These are phyloP conservation scores for Phalangium opilio DNA, from an alignment of 2,888 invertebrate genomes.

Conservation along the genomic window DNA sequence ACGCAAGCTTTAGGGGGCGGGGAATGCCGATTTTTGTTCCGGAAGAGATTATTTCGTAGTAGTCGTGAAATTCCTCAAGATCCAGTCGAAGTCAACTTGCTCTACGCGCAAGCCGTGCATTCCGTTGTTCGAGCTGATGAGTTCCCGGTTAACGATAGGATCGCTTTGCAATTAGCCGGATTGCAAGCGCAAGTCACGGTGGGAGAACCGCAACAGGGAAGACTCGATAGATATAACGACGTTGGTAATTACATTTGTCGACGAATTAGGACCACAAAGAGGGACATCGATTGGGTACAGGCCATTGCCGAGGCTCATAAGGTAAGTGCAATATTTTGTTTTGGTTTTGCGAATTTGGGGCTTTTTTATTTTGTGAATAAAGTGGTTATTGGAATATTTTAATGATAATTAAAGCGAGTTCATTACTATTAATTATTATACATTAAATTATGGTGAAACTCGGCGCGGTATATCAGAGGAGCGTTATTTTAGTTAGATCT, in stretches of 20 bases:
- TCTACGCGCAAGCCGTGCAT: constrained; percentile 89
- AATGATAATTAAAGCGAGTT: no score
- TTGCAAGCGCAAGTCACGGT: constrained; percentile 87
- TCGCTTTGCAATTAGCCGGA: constrained; percentile 81
- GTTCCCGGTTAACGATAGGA: constrained; percentile 86
- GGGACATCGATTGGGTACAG: constrained; percentile 30
- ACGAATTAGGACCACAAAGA: constrained; percentile 26
- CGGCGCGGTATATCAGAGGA: no score
- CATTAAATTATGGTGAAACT: no score
- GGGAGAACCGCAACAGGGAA: constrained; percentile 50
- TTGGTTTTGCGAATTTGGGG: no score
- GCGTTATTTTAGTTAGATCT: no score
- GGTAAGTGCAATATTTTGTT: constrained; percentile 24
- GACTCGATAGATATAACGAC: constrained; percentile 49
- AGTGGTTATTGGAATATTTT: no score
- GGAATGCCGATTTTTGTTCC: constrained; percentile 82
- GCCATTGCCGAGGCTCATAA: constrained; percentile 32
- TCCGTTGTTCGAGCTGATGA: constrained; percentile 90
- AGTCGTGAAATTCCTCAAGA: constrained; percentile 82
- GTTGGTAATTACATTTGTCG: constrained; percentile 63
- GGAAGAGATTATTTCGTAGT: constrained; percentile 71
- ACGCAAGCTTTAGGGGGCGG: constrained; percentile 55
- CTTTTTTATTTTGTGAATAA: no score
- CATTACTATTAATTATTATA: no score
- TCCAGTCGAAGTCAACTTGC: constrained; percentile 80